A percentile compares a stretch with the other conserved stretches of the same genome.
Conservation (phyloP, 30 jellyfish, hydroid and myxozoan species). For the Clytia hemisphaerica region DNA sequence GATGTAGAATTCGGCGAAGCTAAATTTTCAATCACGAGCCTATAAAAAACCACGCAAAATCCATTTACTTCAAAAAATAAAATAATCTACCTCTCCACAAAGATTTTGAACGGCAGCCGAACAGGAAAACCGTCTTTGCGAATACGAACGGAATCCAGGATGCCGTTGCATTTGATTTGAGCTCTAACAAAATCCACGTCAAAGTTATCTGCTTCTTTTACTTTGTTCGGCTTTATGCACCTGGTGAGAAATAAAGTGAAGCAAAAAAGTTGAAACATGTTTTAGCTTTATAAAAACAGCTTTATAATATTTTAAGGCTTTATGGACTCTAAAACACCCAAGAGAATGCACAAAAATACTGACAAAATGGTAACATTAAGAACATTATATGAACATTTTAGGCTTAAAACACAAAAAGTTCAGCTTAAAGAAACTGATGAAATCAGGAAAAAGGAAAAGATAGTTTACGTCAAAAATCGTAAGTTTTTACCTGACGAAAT, state of each 20-base stretch:
- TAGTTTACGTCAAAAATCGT: not conserved
- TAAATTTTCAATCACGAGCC: not conserved
- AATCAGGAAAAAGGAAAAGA: no score
- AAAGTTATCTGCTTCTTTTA: constrained; percentile 25
- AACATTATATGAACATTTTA: no score
- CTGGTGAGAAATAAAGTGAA: constrained; percentile 20
- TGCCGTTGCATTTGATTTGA: constrained; percentile 58
- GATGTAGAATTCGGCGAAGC: no score
- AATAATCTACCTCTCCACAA: constrained; percentile 55
- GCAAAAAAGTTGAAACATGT: not conserved
- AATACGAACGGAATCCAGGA: constrained; percentile 55
- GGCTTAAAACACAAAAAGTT: no score
- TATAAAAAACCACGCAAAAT: not conserved
- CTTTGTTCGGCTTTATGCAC: constrained; percentile 53
- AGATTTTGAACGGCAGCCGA: constrained; percentile 54
- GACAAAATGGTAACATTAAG: no score
- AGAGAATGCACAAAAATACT: no score
- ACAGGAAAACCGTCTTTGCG: constrained; percentile 70
- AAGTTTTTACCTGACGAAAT: constrained; percentile 57
- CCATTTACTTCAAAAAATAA: not conserved
- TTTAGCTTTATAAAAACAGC: not conserved
- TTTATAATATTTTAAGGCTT: no score
- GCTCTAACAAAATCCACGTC: constrained; percentile 49
- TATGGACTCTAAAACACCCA: no score
- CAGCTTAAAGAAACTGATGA: no score